Evolutionary conservation across 2,797 vertebrate species (phyloP).

Genomic region (Hemibagrus guttatus): DNA sequence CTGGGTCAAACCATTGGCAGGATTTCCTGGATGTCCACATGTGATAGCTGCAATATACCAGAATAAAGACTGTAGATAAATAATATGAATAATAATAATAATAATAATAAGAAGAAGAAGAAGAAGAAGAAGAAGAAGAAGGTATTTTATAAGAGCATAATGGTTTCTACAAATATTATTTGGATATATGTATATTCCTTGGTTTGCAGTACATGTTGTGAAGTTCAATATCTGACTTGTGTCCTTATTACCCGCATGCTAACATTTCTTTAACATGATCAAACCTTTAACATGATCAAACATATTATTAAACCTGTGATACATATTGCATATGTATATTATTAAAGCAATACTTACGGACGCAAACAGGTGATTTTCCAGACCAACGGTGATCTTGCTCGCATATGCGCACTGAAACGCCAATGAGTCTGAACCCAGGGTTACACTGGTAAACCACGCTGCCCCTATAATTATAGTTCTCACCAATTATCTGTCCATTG

Average conservation of each 20-base stretch:
- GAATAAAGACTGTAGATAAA: not conserved
- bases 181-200: not conserved
- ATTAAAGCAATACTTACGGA: slow-evolving; percentile 84
- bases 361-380: slow-evolving; percentile 92
- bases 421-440: slow-evolving; percentile 94
- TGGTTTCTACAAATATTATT: not conserved
- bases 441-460: slow-evolving; percentile 97
- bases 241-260: not conserved
- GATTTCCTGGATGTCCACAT: slow-evolving; percentile 96
- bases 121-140: not conserved
- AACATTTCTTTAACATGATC: too few species aligned
- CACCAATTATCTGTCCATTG: slow-evolving; percentile 93
- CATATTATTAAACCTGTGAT: not conserved
- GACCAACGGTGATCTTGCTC: slow-evolving; percentile 98
- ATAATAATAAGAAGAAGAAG: not conserved
- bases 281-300: too few species aligned
- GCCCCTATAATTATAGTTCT: slow-evolving; percentile 96
- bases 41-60: slow-evolving; percentile 83
- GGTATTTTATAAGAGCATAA: not conserved
- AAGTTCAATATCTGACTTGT: not conserved
- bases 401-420: slow-evolving; percentile 95
- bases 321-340: not conserved
- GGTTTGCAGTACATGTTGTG: not conserved
- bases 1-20: slow-evolving; percentile 88
- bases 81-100: not conserved